Base-by-base conservation (phyloP, 2,113 vertebrate genomes). In the Psilopogon haemacephalus region DNA sequence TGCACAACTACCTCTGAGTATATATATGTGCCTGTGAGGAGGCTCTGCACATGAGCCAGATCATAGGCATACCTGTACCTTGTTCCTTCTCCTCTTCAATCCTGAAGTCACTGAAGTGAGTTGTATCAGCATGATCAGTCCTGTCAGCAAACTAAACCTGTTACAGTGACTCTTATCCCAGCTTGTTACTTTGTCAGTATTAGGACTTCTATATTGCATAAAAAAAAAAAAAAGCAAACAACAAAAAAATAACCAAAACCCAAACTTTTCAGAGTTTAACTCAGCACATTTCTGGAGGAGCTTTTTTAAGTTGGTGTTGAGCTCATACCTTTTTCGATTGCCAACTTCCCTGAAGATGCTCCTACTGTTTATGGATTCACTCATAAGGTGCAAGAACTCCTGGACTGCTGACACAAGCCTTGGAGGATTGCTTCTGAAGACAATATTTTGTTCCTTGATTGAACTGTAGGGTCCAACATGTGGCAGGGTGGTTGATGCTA, bases 81-180 rank as follows among this genome's bases (percentile, higher is more conserved):
- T 62, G 2, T 15, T 79, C 50, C 33, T 90, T 63, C 30, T 44
- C 28, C 30, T 7, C 28, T 20, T 82, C 8, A 3, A 44, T 70
- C 55, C 26, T 62, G n/a, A 81, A 68, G n/a, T 82, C 74, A 48
- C 27, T 1, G 5, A 33, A 32, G 28, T 64, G 63, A 83, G 32
- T 72, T 79, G 50, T 0, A 0, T 40, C 40, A 73, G 33, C 3
- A 11, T 4, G 1, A 12, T 20, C 46, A 55, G 11, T 4, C 37
- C 37, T 58, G 21, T 75, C 67, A 82, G 42, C 71, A 79, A 70
- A 37, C 23, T 20, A 33, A 65, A 44, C 35, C 18, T 69, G 59
- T 75, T 72, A 5, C 44, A 83, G 1, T 4, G 3, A 50, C 30
- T 56, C 30, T 54, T 76, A 28, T 12, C 35, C 27, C 0, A 0